Evolutionary conservation across 2,888 invertebrate species (phyloP).

Genomic region (Chymomyza procnemis): DNA sequence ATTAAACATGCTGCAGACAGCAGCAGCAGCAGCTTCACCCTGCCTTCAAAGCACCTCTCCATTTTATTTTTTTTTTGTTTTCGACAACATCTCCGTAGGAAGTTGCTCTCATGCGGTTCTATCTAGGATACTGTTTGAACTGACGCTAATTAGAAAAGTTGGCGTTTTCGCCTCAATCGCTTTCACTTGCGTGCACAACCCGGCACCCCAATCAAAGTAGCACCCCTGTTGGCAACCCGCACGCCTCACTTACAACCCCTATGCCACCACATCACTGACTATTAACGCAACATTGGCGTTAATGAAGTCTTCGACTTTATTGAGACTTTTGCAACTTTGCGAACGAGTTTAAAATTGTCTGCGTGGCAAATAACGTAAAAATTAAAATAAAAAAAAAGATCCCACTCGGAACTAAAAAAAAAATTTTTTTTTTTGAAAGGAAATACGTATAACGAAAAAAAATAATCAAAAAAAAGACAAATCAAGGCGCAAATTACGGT

Average conservation of each 20-base stretch:
- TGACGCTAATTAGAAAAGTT: conserved; percentile 67
- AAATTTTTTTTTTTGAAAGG: neutral
- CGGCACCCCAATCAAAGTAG: conserved; percentile 2
- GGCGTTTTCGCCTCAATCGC: conserved; percentile 35
- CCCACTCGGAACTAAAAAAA: neutral
- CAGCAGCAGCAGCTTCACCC: neutral
- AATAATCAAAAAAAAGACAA: conserved; percentile 33
- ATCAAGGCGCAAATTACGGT: conserved; percentile 55
- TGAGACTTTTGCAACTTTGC: conserved; percentile 46
- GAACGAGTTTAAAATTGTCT: conserved; percentile 52
- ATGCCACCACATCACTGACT: conserved; percentile 11
- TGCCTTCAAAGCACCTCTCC: conserved; percentile 1
- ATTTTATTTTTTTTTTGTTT: neutral
- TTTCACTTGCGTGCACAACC: conserved; percentile 15
- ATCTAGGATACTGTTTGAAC: conserved; percentile 10
- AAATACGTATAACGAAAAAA: neutral
- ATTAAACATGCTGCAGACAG: neutral
- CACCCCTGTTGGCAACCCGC: neutral
- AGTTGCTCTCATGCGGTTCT: neutral
- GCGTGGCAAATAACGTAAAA: conserved; percentile 23
- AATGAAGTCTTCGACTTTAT: conserved; percentile 53
- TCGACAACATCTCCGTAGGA: neutral
- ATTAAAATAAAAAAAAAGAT: neutral
- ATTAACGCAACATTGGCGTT: conserved; percentile 57
- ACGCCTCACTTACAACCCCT: conserved; percentile 9